Evolutionary conservation across 2,888 invertebrate species (phyloP), one percentile per base, ranked within the genome.

Genomic region (Ophion obscuratus): DNA sequence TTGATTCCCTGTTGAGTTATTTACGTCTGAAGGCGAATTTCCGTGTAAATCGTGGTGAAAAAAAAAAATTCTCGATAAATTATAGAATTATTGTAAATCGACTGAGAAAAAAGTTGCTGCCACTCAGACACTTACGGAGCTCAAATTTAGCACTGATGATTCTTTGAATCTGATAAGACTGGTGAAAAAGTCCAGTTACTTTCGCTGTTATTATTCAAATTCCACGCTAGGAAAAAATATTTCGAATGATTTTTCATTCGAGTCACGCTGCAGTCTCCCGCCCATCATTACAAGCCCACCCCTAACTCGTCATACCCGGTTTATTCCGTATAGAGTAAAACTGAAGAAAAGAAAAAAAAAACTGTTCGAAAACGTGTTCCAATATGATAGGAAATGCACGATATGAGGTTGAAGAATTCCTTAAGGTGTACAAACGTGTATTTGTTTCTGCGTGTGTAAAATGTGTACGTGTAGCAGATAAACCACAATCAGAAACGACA

Each of bases 401-500:
- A 88, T 86, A 87, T 86, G 87, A 88, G 68, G 79, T 70, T 84
- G 36, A 76, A 79, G 80, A 88, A 88, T 89, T 70, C 82, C 86
- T 88, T 83, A 88, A 24, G 89, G 88, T 87, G 87, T 87, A 86
- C 85, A 89, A 90, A 89, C 57, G 64, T 14, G 47, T 47, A 14
- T 47, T 47, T 11, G 2, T 2, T 44, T 67, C 4, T 67, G 40
- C 44, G 4, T 67, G 53, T 78, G 87, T 85, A 88, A 86, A 88
- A 27, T 66, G 47, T 89, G 83, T 89, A 68, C 68, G 76, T 84
- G 66, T 64, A 83, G 80, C 64, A 62, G 57, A 24, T 44, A 74
- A 89, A 89, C 87, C 89, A 89, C 91, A 89, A 89, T 87, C 90
- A 88, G 88, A 24, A 88, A 89, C 83, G 88, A 88, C 80, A 87